Evolutionary conservation across 1,140 invertebrate species (phyloP).

Genomic region (Monochamus saltuarius): DNA sequence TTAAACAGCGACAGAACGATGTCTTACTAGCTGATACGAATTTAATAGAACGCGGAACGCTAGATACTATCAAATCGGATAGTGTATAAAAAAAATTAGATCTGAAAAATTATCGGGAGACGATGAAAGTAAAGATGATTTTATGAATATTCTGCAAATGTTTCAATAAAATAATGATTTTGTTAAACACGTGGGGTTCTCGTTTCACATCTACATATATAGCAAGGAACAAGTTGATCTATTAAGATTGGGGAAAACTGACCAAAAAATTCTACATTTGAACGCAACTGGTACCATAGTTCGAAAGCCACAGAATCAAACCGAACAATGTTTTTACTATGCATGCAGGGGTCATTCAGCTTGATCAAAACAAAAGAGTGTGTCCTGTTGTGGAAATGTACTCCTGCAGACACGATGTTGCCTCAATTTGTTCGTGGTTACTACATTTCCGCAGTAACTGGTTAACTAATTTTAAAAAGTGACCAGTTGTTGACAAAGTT

Average conservation of each 20-base stretch:
- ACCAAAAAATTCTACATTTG: slow-evolving; percentile 1
- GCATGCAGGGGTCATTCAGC: slow-evolving; percentile 10
- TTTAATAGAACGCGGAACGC: neutral
- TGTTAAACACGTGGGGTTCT: slow-evolving; percentile 3
- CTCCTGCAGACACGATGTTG: too few species aligned
- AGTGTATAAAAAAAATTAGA: slow-evolving; percentile 13
- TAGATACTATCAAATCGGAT: slow-evolving; percentile 15
- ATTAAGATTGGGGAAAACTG: neutral
- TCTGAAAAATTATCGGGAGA: slow-evolving; percentile 10
- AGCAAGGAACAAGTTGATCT: slow-evolving; percentile 9
- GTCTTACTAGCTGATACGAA: neutral
- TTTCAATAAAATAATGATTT: slow-evolving; percentile 2
- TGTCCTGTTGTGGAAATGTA: too few species aligned
- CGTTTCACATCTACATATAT: slow-evolving; percentile 10
- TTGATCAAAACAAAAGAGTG: neutral
- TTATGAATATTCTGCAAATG: slow-evolving; percentile 9
- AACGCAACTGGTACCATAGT: slow-evolving; percentile 8
- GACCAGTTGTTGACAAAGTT: too few species aligned
- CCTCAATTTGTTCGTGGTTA: too few species aligned
- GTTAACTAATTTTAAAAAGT: too few species aligned
- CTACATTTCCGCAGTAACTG: too few species aligned
- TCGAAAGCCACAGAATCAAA: neutral
- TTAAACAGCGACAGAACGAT: neutral
- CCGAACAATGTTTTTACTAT: slow-evolving; percentile 13
- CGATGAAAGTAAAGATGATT: slow-evolving; percentile 10